Evolutionary conservation across 2,113 vertebrate genomes (phyloP).

Genomic region (Charina bottae): DNA sequence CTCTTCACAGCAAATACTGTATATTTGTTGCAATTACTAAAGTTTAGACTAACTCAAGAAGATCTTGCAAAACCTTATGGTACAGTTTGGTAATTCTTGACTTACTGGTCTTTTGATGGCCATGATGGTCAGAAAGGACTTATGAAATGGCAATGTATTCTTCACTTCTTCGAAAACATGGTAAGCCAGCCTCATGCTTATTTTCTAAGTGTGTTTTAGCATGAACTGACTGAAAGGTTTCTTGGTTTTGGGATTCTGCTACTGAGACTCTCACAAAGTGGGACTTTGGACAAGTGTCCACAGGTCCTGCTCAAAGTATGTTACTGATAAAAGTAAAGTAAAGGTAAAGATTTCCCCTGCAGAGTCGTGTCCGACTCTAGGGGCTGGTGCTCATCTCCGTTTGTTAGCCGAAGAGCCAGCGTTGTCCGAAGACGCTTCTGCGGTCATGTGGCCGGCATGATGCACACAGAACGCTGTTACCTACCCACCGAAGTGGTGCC

Average conservation of each 20-base stretch:
- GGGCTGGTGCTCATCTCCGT: too few species aligned
- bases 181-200: not conserved
- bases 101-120: not conserved
- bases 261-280: too few species aligned
- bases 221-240: too few species aligned
- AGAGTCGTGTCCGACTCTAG: too few species aligned
- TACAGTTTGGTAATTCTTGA: not conserved
- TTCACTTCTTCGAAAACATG: not conserved
- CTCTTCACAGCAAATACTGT: not conserved
- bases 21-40: not conserved
- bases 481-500: too few species aligned
- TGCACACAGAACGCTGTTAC: too few species aligned
- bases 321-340: slow-evolving; percentile 2
- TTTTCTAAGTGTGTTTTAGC: too few species aligned
- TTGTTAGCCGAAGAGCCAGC: too few species aligned
- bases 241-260: too few species aligned
- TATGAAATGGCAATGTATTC: not conserved
- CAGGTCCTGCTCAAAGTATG: not conserved
- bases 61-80: not conserved
- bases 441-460: too few species aligned
- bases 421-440: too few species aligned
- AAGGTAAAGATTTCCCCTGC: too few species aligned
- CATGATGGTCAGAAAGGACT: not conserved
- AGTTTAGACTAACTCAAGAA: not conserved
- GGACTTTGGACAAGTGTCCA: not conserved